Percentiles rank a stretch among this genome's conserved stretches.
These are phyloP conservation scores for Nipponacmea schrenckii DNA, from an alignment of 2,888 invertebrate species.

Conservation along the genomic window DNA sequence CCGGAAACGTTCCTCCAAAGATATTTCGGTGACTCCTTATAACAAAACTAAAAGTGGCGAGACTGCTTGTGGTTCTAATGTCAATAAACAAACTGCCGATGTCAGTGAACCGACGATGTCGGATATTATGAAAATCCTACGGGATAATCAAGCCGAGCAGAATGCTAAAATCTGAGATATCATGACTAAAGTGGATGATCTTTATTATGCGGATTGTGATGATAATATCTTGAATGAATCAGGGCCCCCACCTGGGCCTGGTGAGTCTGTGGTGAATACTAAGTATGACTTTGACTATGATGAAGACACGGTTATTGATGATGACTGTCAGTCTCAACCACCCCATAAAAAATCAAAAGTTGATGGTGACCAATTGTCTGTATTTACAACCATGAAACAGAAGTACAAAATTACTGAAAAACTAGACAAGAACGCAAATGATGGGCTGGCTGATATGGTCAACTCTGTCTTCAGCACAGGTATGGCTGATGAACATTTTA, in stretches of 20 bases:
- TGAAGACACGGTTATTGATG: background rate
- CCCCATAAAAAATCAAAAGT: background rate
- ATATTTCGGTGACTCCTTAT: background rate
- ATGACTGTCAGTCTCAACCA: background rate
- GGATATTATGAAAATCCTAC: background rate
- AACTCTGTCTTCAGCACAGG: constrained; percentile 16
- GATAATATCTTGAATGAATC: background rate
- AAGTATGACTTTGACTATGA: background rate
- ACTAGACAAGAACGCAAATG: constrained; percentile 9
- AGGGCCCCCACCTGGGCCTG: too few species aligned
- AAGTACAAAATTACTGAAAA: constrained; percentile 10
- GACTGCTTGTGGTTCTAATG: background rate
- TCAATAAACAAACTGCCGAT: background rate
- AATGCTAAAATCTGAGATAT: background rate
- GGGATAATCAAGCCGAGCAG: background rate
- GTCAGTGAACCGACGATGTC: background rate
- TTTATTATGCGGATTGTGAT: background rate
- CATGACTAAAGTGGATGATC: background rate
- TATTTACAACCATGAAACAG: background rate
- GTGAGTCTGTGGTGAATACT: too few species aligned
- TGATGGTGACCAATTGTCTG: background rate
- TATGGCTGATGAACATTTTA: constrained; percentile 12
- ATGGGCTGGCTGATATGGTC: constrained; percentile 17
- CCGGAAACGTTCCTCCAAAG: background rate
- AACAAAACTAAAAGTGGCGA: background rate